Evolutionary conservation across 2,113 vertebrate genomes (phyloP).

Genomic region (Fulica atra): DNA sequence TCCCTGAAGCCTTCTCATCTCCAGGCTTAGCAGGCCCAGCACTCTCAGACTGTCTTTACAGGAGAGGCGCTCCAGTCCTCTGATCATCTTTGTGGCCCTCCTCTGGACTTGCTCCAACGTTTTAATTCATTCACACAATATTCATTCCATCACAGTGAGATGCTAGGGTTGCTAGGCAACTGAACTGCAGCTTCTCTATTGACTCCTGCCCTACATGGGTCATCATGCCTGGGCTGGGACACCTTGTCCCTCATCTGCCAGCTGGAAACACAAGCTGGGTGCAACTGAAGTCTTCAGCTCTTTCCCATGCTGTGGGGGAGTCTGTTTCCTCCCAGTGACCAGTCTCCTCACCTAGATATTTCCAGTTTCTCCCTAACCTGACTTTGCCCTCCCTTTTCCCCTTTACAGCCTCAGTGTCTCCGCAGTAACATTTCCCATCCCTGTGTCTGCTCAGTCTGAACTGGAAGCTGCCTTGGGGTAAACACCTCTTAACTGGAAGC

Average conservation of each 20-base stretch:
- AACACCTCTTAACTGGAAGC: background rate
- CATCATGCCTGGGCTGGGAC: background rate
- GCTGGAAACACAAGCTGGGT: background rate
- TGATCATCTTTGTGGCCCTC: no score
- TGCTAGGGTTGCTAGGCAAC: background rate
- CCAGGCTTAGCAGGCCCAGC: no score
- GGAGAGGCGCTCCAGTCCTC: no score
- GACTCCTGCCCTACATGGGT: background rate
- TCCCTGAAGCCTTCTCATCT: no score
- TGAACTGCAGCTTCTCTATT: background rate
- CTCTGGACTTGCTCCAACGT: no score
- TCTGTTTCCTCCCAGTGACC: background rate
- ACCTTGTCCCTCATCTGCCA: background rate
- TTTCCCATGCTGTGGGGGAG: no score
- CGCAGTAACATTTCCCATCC: background rate
- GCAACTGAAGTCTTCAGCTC: background rate
- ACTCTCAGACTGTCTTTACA: no score
- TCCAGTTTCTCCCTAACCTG: background rate
- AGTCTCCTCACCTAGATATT: background rate
- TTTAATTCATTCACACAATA: fast-evolving
- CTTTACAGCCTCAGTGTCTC: background rate
- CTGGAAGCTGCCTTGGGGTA: fast-evolving
- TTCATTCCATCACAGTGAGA: fast-evolving
- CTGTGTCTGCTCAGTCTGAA: background rate
- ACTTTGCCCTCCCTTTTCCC: background rate